Evolutionary conservation across 2,797 vertebrate species (phyloP).

Genomic region (Carapus acus): DNA sequence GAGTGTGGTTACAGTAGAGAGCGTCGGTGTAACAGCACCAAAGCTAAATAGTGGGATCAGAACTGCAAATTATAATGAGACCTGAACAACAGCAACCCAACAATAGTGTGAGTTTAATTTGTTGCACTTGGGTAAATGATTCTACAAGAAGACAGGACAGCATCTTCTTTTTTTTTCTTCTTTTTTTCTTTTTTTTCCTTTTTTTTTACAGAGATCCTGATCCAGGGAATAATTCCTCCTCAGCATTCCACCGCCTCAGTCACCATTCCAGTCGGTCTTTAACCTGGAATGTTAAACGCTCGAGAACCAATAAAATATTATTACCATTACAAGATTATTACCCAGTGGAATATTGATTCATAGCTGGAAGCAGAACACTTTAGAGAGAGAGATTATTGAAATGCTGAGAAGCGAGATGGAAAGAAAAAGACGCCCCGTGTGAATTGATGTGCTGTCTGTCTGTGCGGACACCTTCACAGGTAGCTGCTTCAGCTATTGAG

Average conservation of each 20-base stretch:
- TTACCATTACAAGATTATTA: slow-evolving; percentile 20
- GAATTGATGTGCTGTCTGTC: slow-evolving; percentile 26
- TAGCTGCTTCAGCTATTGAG: slow-evolving; percentile 25
- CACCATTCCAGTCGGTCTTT: slow-evolving; percentile 1
- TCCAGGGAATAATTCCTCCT: no score
- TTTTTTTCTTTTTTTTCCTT: no score
- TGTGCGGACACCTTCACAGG: slow-evolving; percentile 30
- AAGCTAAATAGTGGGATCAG: slow-evolving; percentile 9
- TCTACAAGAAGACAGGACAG: no score
- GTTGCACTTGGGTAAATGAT: neutral
- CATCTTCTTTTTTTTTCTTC: no score
- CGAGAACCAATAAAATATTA: slow-evolving; percentile 10
- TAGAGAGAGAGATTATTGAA: slow-evolving; percentile 33
- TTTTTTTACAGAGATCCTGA: no score
- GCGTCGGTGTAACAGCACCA: slow-evolving; percentile 32
- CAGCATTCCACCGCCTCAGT: no score
- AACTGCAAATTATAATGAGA: neutral
- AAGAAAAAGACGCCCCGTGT: slow-evolving; percentile 28
- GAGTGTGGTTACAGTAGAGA: slow-evolving; percentile 19
- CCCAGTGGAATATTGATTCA: slow-evolving; percentile 26
- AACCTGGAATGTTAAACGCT: slow-evolving; percentile 13
- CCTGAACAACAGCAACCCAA: neutral
- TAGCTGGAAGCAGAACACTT: slow-evolving; percentile 23
- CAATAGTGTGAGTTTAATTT: neutral
- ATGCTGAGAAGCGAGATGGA: slow-evolving; percentile 36